Conservation (phyloP, 1,140 invertebrate species). For the Bombus confusus region DNA sequence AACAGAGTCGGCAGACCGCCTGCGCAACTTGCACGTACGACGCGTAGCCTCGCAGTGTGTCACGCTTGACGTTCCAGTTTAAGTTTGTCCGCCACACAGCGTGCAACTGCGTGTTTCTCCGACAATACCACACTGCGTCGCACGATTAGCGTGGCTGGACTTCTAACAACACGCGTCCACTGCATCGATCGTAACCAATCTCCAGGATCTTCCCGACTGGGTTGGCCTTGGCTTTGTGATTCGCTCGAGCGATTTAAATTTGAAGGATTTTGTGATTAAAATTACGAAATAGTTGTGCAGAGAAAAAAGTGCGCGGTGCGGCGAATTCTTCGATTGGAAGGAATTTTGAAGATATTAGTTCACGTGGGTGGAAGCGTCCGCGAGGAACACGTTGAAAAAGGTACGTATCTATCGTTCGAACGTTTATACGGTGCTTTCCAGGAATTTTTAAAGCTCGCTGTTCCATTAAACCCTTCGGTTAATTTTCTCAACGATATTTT, state of each 20-base stretch:
- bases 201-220: neutral
- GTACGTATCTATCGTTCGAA: neutral
- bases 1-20: constrained; percentile 46
- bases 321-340: neutral
- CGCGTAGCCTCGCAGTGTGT: constrained; percentile 26
- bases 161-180: neutral
- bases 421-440: neutral
- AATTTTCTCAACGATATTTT: neutral
- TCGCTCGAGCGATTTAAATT: neutral
- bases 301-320: too few relatives aligned
- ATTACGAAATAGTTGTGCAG: too few relatives aligned
- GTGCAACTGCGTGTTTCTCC: constrained; percentile 32
- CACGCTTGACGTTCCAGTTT: constrained; percentile 77
- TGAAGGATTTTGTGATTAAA: neutral
- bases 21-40: constrained; percentile 53
- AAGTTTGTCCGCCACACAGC: constrained; percentile 70
- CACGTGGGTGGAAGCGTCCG: neutral
- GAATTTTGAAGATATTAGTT: neutral
- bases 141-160: neutral
- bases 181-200: neutral
- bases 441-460: neutral
- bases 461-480: neutral
- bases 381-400: neutral
- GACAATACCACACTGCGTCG: neutral
- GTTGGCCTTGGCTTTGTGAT: neutral